phyloP scores from a whole-genome alignment of 1,140 invertebrate species.

The Stenopsyche tienmushanensis region DNA sequence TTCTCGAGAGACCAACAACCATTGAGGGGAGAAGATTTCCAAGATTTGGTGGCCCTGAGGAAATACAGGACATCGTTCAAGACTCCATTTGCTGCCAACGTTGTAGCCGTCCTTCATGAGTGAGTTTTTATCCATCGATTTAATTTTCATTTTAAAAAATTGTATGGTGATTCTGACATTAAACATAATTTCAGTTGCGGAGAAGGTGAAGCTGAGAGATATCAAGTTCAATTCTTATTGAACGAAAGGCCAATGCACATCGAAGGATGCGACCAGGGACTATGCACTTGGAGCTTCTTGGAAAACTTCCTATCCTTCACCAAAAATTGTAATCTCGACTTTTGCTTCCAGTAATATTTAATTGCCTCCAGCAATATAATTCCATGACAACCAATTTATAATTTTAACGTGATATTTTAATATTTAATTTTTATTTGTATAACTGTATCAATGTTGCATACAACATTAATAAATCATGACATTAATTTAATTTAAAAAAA shows the following conservation, averaged over 20 bases:
- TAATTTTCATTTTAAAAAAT: neutral
- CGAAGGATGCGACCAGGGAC: conserved; percentile 45
- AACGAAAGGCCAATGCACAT: conserved; percentile 12
- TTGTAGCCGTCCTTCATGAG: conserved; percentile 63
- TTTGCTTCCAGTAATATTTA: too few species aligned
- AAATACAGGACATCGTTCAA: conserved; percentile 68
- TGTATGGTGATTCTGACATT: neutral
- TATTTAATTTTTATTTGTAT: too few species aligned
- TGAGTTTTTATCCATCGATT: conserved; percentile 16
- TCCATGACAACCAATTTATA: too few species aligned
- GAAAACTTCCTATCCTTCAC: neutral
- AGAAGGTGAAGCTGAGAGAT: conserved; percentile 8
- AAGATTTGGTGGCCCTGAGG: conserved; percentile 52
- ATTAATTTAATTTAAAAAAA: too few species aligned
- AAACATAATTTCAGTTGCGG: neutral
- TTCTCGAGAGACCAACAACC: conserved; percentile 61
- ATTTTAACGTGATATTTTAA: too few species aligned
- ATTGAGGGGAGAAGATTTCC: conserved; percentile 63
- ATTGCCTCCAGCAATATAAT: too few species aligned
- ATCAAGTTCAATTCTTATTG: conserved; percentile 20
- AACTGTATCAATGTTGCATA: too few species aligned
- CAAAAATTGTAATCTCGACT: conserved; percentile 29
- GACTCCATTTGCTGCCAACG: conserved; percentile 69
- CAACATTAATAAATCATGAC: too few species aligned
- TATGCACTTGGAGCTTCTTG: conserved; percentile 52